Percentiles rank a stretch among this genome's conserved stretches.
Conservation (phyloP, 2,797 vertebrate species). For the Muscicapa comitata region DNA sequence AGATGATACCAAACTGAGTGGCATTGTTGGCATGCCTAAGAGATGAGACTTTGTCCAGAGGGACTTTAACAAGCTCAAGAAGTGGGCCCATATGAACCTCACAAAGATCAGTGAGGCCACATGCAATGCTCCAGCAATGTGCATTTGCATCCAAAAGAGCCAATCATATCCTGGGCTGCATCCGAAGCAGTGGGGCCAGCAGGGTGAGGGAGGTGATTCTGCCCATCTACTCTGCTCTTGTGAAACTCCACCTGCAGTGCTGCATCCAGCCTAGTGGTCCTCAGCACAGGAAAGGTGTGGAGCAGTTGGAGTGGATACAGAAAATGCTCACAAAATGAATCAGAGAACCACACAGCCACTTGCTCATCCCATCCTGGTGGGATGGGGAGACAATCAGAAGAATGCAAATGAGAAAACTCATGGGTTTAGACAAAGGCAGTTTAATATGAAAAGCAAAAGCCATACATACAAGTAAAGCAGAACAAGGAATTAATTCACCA, state of each 20-base stretch:
- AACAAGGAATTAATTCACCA: background rate
- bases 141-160: background rate
- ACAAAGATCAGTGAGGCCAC: background rate
- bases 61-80: background rate
- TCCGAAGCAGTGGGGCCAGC: background rate
- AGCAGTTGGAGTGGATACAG: background rate
- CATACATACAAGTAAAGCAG: background rate
- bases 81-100: background rate
- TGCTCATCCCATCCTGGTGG: accelerated
- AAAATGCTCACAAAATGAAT: background rate
- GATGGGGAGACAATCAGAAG: background rate
- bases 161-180: background rate
- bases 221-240: background rate
- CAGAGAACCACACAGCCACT: background rate
- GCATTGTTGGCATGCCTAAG: background rate
- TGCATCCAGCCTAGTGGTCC: background rate
- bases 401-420: background rate
- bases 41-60: background rate
- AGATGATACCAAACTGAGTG: background rate
- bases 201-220: background rate
- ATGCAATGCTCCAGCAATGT: background rate
- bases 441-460: background rate
- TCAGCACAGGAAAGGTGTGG: background rate
- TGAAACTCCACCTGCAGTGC: background rate
- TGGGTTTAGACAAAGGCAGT: background rate